Percentiles rank a stretch among this genome's conserved stretches.
Evolutionary conservation across 2,113 vertebrate species (phyloP).

Genomic region (Vulpes vulpes): DNA sequence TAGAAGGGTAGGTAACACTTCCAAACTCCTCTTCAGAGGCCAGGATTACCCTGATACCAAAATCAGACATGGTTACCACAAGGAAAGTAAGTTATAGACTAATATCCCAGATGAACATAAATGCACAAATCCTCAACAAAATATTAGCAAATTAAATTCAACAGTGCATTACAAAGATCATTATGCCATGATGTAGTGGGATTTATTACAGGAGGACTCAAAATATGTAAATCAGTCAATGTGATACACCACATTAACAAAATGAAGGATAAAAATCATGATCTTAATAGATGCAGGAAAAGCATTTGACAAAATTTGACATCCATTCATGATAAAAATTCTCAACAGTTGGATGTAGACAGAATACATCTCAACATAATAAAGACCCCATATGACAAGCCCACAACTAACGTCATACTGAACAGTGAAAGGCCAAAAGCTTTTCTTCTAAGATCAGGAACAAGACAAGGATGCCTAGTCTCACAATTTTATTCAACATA

Average conservation of each 20-base stretch:
- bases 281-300: background rate
- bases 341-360: background rate
- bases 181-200: background rate
- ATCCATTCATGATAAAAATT: background rate
- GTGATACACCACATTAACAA: background rate
- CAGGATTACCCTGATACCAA: background rate
- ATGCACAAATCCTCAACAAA: background rate
- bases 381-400: background rate
- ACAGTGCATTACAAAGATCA: background rate
- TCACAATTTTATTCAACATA: background rate
- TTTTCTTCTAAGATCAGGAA: background rate
- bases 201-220: background rate
- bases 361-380: background rate
- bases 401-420: background rate
- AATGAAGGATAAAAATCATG: background rate
- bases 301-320: background rate
- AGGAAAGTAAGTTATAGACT: background rate
- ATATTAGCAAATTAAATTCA: background rate
- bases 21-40: background rate
- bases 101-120: background rate
- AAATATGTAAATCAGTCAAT: background rate
- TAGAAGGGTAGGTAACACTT: background rate
- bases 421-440: background rate
- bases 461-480: background rate
- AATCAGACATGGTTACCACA: background rate